phyloP scores from a whole-genome alignment of 2,888 invertebrate species.

The Drosophila fungiperda region DNA sequence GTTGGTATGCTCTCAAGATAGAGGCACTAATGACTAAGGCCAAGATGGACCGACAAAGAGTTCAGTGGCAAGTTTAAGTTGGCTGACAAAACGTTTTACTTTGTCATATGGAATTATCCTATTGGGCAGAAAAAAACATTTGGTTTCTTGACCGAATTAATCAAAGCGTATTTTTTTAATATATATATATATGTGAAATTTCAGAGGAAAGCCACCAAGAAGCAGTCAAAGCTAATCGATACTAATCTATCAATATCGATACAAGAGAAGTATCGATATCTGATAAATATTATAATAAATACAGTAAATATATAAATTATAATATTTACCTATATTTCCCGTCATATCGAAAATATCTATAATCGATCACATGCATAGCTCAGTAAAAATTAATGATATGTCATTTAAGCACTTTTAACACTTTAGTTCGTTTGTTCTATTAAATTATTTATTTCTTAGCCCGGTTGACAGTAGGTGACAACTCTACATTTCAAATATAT shows the following conservation, averaged over 20 bases:
- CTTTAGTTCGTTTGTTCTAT: background rate
- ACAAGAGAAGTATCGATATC: too few species aligned
- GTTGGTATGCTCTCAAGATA: background rate
- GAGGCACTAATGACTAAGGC: background rate
- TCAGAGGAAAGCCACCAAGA: too few species aligned
- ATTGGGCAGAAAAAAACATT: background rate
- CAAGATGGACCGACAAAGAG: background rate
- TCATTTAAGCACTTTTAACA: background rate
- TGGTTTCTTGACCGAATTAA: background rate
- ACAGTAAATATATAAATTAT: too few species aligned
- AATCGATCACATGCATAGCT: background rate
- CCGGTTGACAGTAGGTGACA: slow-evolving; percentile 22
- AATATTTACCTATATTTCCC: too few species aligned
- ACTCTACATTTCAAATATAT: slow-evolving; percentile 5
- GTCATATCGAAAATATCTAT: background rate
- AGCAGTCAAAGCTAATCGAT: too few species aligned
- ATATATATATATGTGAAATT: background rate
- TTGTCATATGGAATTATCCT: background rate
- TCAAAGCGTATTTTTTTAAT: background rate
- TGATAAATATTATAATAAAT: too few species aligned
- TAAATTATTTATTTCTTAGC: background rate
- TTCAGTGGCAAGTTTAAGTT: background rate
- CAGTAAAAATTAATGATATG: background rate
- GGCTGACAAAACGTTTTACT: background rate
- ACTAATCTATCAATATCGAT: too few species aligned